Evolutionary conservation across 1,140 invertebrate species (phyloP).

Genomic region (Hylyphantes graminicola): DNA sequence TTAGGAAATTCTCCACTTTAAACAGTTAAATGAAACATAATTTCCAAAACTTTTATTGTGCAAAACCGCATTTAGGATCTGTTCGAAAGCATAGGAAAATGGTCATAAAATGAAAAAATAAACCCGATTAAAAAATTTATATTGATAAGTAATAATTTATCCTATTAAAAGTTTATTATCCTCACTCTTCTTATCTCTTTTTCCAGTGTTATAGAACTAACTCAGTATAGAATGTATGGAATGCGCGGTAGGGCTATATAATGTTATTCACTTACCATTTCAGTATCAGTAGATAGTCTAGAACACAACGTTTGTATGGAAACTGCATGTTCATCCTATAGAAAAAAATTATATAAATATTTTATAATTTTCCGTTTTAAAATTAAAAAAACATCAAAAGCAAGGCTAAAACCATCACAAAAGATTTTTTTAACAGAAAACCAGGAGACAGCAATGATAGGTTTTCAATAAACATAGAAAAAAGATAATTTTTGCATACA

Average conservation of each 20-base stretch:
- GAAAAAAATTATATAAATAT: neutral
- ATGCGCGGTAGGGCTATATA: neutral
- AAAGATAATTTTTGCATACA: no score
- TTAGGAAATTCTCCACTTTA: no score
- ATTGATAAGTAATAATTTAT: neutral
- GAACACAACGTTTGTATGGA: conserved; percentile 8
- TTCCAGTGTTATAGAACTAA: neutral
- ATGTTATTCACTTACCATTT: conserved; percentile 12
- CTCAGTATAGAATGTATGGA: neutral
- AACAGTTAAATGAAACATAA: no score
- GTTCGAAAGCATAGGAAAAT: neutral
- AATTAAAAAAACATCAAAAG: neutral
- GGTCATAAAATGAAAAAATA: neutral
- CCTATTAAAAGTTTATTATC: neutral
- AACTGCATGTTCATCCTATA: conserved; percentile 14
- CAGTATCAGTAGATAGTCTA: conserved; percentile 2
- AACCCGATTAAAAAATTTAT: neutral
- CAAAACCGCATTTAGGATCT: no score
- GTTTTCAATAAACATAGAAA: no score
- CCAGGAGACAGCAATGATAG: no score
- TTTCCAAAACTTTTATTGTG: no score
- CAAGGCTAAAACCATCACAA: no score
- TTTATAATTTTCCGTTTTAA: neutral
- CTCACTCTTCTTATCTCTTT: neutral
- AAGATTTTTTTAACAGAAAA: no score